Evolutionary conservation across 2,888 invertebrate genomes (phyloP), one percentile per base, ranked within the genome.

Genomic region (Idaea biselata): DNA sequence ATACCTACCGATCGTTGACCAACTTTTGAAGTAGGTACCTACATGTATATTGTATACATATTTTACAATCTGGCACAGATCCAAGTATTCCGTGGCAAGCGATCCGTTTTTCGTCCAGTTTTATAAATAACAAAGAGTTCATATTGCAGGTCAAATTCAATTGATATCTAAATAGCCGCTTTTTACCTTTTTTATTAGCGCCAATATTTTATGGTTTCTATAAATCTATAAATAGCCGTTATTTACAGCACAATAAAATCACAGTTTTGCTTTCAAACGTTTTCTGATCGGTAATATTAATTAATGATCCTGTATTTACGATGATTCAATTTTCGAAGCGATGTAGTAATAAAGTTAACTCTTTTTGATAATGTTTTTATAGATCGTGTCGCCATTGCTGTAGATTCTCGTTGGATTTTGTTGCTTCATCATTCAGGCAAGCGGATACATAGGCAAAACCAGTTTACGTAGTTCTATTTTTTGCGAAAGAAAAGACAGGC

Each of bases 1-100:
- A 86, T 84, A 77, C 78, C 79, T 79, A 81, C 68, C 73, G 72
- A 76, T 80, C 85, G 86, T 83, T 86, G 87, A 87, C 86, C 87
- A 88, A 87, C 86, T 88, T 84, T 83, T 81, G 72, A 78, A 33
- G 33, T 33, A 25, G 25, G 25, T 25, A 25, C n/a, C n/a, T n/a
- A n/a, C 25, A 25, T 25, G 25, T 25, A 25, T 25, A n/a, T n/a
- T n/a, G n/a, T n/a, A 25, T 25, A 80, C 78, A 79, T 78, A 84
- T 88, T 88, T 86, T 84, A 89, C 85, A 86, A 81, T 87, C 89
- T 91, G 91, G 91, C 85, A 77, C 65, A 58, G 67, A 58, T 71
- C 90, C 91, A 91, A 88, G 76, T 84, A 88, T 90, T 89, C 84
- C 81, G 82, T 83, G 87, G 88, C 86, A 87, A 83, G 82, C 83